Percentiles rank a stretch among this genome's conserved stretches.
These are phyloP conservation scores for Coregonus clupeaformis DNA, from an alignment of 2,113 vertebrate species.

Conservation along the genomic window DNA sequence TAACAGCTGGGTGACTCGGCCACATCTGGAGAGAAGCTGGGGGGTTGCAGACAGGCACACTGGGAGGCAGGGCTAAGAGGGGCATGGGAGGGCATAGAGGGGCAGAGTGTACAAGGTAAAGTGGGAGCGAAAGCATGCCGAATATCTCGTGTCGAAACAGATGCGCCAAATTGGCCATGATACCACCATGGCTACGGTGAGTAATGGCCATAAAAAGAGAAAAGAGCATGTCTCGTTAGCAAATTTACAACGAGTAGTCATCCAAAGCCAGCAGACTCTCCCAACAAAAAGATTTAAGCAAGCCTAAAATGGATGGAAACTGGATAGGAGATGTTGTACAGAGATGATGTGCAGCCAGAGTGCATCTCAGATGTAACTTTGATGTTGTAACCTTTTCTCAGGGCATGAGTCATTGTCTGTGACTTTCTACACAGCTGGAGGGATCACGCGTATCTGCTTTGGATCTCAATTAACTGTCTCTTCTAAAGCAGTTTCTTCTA, in stretches of 20 bases:
- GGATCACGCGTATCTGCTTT: no score
- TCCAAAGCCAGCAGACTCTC: background rate
- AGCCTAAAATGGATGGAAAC: no score
- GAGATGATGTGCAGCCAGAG: no score
- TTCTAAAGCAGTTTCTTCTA: no score
- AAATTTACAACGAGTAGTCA: background rate
- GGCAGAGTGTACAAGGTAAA: background rate
- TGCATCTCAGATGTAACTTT: no score
- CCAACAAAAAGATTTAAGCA: no score
- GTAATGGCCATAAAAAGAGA: background rate
- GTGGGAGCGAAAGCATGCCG: background rate
- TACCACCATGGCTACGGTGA: background rate
- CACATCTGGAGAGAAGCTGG: background rate
- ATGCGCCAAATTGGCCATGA: background rate
- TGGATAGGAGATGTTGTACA: no score
- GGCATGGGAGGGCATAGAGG: background rate
- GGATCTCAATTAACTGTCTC: no score
- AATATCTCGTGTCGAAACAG: background rate
- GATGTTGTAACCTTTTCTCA: no score
- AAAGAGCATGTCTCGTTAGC: background rate
- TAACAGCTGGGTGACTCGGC: background rate
- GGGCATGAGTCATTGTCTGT: no score
- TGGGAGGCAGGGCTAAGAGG: background rate
- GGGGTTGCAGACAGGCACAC: background rate
- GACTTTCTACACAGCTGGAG: no score